phyloP scores from a whole-genome alignment of 2,113 vertebrate genomes.

The Equus przewalskii region DNA sequence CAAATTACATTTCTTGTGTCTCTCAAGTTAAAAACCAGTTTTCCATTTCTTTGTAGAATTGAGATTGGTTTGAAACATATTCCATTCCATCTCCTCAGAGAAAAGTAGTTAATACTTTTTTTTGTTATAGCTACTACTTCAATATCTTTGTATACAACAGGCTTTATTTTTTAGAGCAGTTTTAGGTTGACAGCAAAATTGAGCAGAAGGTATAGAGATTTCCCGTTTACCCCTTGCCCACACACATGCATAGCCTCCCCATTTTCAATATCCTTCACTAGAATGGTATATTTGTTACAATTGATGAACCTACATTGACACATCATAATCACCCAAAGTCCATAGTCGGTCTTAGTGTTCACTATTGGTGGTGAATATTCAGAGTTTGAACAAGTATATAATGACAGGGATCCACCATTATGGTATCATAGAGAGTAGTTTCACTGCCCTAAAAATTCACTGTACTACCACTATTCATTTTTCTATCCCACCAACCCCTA shows the following conservation, averaged over 20 bases:
- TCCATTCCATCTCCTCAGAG: neutral
- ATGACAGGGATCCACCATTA: neutral
- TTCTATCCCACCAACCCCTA: neutral
- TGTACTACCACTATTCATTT: neutral
- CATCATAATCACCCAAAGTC: neutral
- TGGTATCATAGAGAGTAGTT: neutral
- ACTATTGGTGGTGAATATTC: neutral
- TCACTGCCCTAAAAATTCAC: neutral
- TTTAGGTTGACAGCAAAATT: neutral
- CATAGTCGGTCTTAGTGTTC: neutral
- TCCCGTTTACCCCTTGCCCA: neutral
- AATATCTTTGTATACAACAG: neutral
- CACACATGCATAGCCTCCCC: neutral
- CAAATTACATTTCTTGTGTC: neutral
- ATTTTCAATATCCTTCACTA: neutral
- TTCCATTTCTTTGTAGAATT: neutral
- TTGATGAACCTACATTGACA: neutral
- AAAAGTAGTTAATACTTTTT: neutral
- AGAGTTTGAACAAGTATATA: neutral
- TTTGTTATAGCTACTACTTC: neutral
- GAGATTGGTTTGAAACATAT: neutral
- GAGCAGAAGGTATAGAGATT: neutral
- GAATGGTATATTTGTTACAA: neutral
- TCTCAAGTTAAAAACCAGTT: neutral
- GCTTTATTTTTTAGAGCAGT: neutral